Evolutionary conservation across 2,113 vertebrate species (phyloP), one percentile per base, ranked within the genome.

Genomic region (Telmatochromis sp.): DNA sequence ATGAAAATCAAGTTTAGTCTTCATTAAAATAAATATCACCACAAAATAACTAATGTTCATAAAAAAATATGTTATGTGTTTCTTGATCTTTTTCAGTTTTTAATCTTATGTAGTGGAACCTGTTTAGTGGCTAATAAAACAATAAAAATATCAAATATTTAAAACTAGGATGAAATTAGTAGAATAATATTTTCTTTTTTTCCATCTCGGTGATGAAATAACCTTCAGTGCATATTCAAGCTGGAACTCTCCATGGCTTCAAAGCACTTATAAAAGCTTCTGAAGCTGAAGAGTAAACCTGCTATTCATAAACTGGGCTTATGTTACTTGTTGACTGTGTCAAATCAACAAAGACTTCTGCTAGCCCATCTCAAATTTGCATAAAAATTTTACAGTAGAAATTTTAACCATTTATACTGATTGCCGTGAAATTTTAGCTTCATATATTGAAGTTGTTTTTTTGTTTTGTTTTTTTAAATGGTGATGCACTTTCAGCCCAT

Each of bases 1-100:
- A 13, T 42, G 0, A 71, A 42, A 71, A 8, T 71, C n/a, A 71
- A 23, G 65, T 71, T 42, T 23, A 42, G 13, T 42, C 37, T 71
- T 71, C 65, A 26, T 45, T 45, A 45, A 42, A 73, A 73, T 45
- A 73, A 73, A 45, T 42, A 71, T 45, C 37, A 73, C 37, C 65
- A 45, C 65, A 73, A 42, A 71, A 42, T 65, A 71, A 71, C n/a
- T 1, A 9, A 15, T 2, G 65, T 23, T 45, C 37, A 73, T 26
- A 73, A 45, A 26, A 71, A 26, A 68, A 71, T 3, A 23, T 14
- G 4, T 68, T 6, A 9, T 23, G 37, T 6, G n/a, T 71, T 42
- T 65, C 60, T 71, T 0, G 12, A 71, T 42, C 2, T 15, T 71
- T 71, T 42, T 71, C 37, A 42, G 12, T 42, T 71, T 7, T 71